Evolutionary conservation across 2,888 invertebrate genomes (phyloP).

Genomic region (Amphipyra berbera): DNA sequence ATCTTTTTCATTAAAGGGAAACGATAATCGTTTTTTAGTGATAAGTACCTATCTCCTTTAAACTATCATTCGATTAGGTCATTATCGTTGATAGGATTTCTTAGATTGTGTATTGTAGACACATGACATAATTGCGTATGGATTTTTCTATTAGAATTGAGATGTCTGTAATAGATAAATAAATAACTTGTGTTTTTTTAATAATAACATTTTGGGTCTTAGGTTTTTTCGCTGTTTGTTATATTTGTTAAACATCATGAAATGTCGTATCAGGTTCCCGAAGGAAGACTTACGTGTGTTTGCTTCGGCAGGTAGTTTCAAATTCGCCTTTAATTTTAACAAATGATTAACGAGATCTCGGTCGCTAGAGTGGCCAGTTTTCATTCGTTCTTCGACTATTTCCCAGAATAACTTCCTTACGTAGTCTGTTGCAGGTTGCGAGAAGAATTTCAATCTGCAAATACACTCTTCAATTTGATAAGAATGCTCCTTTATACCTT

Average conservation of each 20-base stretch:
- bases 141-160: too few species aligned
- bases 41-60: too few species aligned
- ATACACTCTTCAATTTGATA: neutral
- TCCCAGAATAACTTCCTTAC: conserved; percentile 74
- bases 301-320: conserved; percentile 72
- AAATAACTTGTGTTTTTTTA: too few species aligned
- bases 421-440: conserved; percentile 72
- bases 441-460: conserved; percentile 78
- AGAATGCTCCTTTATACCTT: neutral
- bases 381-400: conserved; percentile 71
- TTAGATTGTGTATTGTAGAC: too few species aligned
- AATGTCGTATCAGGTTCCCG: neutral
- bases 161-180: too few species aligned
- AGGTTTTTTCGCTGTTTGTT: too few species aligned
- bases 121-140: too few species aligned
- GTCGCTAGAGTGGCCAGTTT: conserved; percentile 58
- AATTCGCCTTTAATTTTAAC: conserved; percentile 74
- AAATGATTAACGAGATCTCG: conserved; percentile 79
- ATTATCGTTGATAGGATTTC: too few species aligned
- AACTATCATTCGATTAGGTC: too few species aligned
- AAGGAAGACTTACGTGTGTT: conserved; percentile 63
- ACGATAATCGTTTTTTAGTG: too few species aligned
- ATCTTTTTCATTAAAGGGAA: too few species aligned
- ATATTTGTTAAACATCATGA: neutral
- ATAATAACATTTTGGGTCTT: too few species aligned